These are phyloP conservation scores for Nothoprocta perdicaria DNA, from an alignment of 2,113 vertebrate genomes.

Conservation along the genomic window DNA sequence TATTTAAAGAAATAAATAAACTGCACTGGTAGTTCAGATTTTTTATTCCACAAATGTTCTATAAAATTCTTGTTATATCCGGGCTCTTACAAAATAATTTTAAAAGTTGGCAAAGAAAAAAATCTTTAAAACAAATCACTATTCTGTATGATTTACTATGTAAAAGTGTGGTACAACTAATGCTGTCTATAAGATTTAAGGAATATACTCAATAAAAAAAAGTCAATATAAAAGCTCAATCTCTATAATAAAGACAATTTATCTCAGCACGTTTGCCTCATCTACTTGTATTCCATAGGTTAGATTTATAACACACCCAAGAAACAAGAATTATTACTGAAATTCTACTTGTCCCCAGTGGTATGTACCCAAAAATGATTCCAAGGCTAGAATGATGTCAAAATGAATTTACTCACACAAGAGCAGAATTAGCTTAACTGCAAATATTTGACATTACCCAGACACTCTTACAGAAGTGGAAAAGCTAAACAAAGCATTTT, in stretches of 20 bases:
- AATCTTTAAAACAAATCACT: slow-evolving; percentile 7
- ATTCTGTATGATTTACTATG: not conserved
- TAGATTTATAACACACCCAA: slow-evolving; percentile 1
- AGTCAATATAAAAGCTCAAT: not conserved
- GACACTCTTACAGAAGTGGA: not conserved
- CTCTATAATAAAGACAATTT: not conserved
- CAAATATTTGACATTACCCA: slow-evolving; percentile 42
- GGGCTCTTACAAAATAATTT: slow-evolving; percentile 28
- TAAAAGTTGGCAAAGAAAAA: not conserved
- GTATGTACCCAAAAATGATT: not conserved
- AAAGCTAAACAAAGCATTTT: slow-evolving; percentile 26
- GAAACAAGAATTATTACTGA: slow-evolving; percentile 32
- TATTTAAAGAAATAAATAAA: slow-evolving; percentile 73
- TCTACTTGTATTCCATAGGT: not conserved
- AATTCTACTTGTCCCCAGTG: slow-evolving; percentile 43
- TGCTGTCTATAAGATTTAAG: not conserved
- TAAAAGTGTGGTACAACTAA: not conserved
- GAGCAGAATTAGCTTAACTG: slow-evolving; percentile 11
- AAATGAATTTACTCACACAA: slow-evolving; percentile 25
- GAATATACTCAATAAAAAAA: not conserved
- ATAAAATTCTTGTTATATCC: slow-evolving; percentile 56
- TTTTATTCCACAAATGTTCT: slow-evolving; percentile 57
- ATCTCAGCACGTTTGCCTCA: not conserved
- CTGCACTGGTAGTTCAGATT: slow-evolving; percentile 58
- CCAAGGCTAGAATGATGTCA: slow-evolving; percentile 48